phyloP scores from a whole-genome alignment of 2,797 vertebrate genomes.

The Gallinago nigripennis region DNA sequence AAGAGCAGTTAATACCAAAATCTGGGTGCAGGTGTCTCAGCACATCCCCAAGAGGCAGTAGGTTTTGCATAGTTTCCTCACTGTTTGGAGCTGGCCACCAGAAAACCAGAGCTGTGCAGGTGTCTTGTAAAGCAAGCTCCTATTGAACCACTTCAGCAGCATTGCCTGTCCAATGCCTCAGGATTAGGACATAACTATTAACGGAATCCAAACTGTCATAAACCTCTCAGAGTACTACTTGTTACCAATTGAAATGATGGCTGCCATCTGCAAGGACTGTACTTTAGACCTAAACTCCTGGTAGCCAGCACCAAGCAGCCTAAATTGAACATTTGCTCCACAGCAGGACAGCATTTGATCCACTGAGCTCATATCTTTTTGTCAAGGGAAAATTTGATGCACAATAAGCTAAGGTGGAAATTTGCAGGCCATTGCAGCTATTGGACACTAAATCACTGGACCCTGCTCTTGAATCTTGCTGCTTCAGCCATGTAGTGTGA shows the following conservation, averaged over 20 bases:
- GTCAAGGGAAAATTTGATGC: background rate
- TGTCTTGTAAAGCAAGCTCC: background rate
- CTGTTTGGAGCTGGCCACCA: background rate
- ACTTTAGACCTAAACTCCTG: background rate
- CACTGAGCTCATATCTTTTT: background rate
- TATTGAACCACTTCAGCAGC: background rate
- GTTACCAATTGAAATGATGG: background rate
- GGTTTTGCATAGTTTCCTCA: background rate
- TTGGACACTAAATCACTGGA: background rate
- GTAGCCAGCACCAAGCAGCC: background rate
- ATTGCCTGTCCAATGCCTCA: background rate
- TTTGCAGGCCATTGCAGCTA: background rate
- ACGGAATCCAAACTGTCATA: background rate
- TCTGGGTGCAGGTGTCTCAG: background rate
- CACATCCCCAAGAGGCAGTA: background rate
- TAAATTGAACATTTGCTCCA: background rate
- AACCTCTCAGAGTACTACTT: background rate
- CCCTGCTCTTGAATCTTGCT: background rate
- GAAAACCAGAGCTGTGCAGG: background rate
- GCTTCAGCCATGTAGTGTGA: background rate
- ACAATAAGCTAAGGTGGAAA: background rate
- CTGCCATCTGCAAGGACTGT: background rate
- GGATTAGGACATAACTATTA: background rate
- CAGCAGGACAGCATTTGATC: background rate
- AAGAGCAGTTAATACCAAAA: background rate